These are phyloP conservation scores for Ptychoptera contaminata DNA, from an alignment of 2,888 invertebrate species.

Conservation along the genomic window DNA sequence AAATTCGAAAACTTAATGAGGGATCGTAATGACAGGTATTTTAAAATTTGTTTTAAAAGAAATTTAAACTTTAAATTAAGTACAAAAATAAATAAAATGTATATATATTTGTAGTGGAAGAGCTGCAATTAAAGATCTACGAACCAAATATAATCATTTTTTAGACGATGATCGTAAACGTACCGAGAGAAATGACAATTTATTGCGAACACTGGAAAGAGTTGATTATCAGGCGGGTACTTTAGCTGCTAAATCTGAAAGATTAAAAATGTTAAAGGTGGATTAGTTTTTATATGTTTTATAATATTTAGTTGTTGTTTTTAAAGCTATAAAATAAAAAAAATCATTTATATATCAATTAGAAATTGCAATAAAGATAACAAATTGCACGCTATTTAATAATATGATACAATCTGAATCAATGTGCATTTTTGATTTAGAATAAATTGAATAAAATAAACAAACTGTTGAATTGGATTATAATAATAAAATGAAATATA, in stretches of 20 bases:
- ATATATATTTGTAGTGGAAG: slow-evolving; percentile 8
- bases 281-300: slow-evolving; percentile 10
- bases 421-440: too few species aligned
- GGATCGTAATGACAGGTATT: slow-evolving; percentile 34
- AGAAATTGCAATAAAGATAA: too few species aligned
- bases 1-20: slow-evolving; percentile 37
- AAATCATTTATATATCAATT: too few species aligned
- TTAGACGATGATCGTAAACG: slow-evolving; percentile 41
- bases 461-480: too few species aligned
- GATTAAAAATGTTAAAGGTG: slow-evolving; percentile 38
- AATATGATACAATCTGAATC: too few species aligned
- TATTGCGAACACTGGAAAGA: slow-evolving; percentile 38
- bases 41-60: background rate
- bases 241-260: slow-evolving; percentile 41
- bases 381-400: too few species aligned
- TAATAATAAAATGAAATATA: too few species aligned
- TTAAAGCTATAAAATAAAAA: too few species aligned
- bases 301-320: background rate
- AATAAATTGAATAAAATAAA: too few species aligned
- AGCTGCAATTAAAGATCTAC: slow-evolving; percentile 21
- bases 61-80: background rate
- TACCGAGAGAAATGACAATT: slow-evolving; percentile 41
- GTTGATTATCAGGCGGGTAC: slow-evolving; percentile 39
- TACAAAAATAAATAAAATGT: background rate
- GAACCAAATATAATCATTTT: slow-evolving; percentile 26